A percentile compares a stretch with the other conserved stretches of the same genome.
These are phyloP conservation scores for Acholoe squamosa DNA, from an alignment of 2,888 invertebrate species.

Conservation along the genomic window DNA sequence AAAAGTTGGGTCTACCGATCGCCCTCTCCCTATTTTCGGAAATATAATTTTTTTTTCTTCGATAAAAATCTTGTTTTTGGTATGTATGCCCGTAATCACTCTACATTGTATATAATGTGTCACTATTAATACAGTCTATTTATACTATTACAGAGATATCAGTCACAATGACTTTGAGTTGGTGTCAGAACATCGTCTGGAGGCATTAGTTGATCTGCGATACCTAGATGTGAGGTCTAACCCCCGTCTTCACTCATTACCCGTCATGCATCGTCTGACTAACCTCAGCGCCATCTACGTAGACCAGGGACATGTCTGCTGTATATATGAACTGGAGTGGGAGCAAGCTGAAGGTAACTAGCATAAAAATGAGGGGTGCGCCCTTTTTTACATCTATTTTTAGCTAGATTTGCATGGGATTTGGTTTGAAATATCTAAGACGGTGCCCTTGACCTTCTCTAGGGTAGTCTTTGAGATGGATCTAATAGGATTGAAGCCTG, in stretches of 20 bases:
- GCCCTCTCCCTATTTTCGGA: too few species aligned
- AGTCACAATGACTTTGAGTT: slow-evolving; percentile 51
- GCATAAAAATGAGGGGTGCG: too few species aligned
- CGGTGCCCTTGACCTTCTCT: too few species aligned
- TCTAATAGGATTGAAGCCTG: too few species aligned
- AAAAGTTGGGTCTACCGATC: too few species aligned
- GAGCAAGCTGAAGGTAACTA: slow-evolving; percentile 33
- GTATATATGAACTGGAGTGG: slow-evolving; percentile 63
- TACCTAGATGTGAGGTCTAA: slow-evolving; percentile 58
- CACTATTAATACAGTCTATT: neutral
- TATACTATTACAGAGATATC: slow-evolving; percentile 58
- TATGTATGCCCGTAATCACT: too few species aligned
- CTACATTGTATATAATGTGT: neutral
- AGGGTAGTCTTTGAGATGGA: too few species aligned
- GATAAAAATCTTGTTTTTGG: too few species aligned
- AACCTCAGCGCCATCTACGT: slow-evolving; percentile 36
- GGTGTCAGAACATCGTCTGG: neutral
- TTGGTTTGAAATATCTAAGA: too few species aligned
- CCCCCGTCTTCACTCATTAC: slow-evolving; percentile 44
- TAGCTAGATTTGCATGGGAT: too few species aligned
- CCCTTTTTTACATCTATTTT: too few species aligned
- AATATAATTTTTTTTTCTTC: too few species aligned
- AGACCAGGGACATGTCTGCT: slow-evolving; percentile 64
- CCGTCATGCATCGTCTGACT: neutral
- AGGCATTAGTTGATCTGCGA: neutral